Evolutionary conservation across 1,140 invertebrate species (phyloP).

Genomic region (Eufriesea mexicana): DNA sequence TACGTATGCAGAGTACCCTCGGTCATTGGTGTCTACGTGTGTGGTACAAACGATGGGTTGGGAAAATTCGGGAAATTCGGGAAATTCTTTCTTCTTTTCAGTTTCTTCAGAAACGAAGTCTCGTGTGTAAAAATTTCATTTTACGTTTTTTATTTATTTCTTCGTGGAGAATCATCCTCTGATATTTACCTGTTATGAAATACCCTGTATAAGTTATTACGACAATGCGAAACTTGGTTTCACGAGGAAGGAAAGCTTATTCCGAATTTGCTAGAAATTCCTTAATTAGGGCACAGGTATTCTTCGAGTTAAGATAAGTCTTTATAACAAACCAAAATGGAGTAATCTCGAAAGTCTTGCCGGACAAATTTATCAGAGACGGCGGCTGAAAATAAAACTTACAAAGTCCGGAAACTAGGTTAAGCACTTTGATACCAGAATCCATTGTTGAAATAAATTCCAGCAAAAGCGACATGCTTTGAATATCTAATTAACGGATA

Average conservation of each 20-base stretch:
- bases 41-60: too few relatives aligned
- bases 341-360: neutral
- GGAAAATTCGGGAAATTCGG: too few relatives aligned
- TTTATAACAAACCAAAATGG: neutral
- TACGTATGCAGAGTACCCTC: too few relatives aligned
- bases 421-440: neutral
- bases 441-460: constrained; percentile 6
- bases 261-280: neutral
- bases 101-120: too few relatives aligned
- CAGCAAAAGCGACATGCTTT: neutral
- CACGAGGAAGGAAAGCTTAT: neutral
- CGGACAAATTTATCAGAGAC: neutral
- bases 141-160: too few relatives aligned
- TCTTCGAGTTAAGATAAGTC: neutral
- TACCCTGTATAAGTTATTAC: too few relatives aligned
- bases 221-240: too few relatives aligned
- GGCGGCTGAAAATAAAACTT: neutral
- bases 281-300: neutral
- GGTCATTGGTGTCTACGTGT: too few relatives aligned
- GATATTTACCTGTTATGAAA: too few relatives aligned
- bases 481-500: neutral
- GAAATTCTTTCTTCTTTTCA: too few relatives aligned
- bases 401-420: neutral
- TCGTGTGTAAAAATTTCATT: too few relatives aligned
- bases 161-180: too few relatives aligned